Base-by-base conservation (phyloP, 2,797 vertebrate genomes). In the Hyperoplus lanceolatus region DNA sequence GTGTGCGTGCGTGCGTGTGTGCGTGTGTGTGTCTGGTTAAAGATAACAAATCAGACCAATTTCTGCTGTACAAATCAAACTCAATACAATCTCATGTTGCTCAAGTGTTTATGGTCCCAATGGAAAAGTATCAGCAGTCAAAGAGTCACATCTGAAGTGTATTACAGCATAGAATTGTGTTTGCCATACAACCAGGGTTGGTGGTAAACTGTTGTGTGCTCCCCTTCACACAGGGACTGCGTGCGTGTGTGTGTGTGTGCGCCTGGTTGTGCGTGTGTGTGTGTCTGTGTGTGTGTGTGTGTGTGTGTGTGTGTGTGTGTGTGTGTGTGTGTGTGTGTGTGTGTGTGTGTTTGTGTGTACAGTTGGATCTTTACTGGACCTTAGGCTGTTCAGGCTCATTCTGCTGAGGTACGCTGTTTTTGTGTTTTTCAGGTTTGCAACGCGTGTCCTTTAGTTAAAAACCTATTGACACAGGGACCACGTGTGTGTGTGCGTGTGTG, bases 381-480 rank as follows among this genome's bases (percentile, higher is more conserved):
- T 46, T 21, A 65, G 60, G 75, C 63, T 54, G 58, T 80, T 73
- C 15, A n/a, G 57, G 57, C 58, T 62, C 55, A 42, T 89, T 93
- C 55, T 85, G 87, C 90, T 90, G 87, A 89, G 57, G 58, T 77
- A 67, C 51, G 15, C 78, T 59, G 73, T 90, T 92, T 65, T 88
- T 77, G 29, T 29, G 29, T 29, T 29, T 29, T 29, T 29, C 36
- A 66, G 66, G 65, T 70, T 60, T 66, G 70, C 67, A 76, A 29
- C 29, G 74, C 46, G 7, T 49, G 65, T 79, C 65, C 75, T 81
- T 84, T 66, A 72, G 89, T 93, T 93, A 88, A 91, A 93, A 89
- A 89, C 29, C 29, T 29, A 29, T 29, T 29, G 29, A 29, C 29
- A 29, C 29, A 29, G 29, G 2, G 29, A 29, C 29, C 29, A 3